Percentiles rank a stretch among this genome's conserved stretches.
Conservation (phyloP, 2,113 vertebrate genomes). For the Cebus imitator region DNA sequence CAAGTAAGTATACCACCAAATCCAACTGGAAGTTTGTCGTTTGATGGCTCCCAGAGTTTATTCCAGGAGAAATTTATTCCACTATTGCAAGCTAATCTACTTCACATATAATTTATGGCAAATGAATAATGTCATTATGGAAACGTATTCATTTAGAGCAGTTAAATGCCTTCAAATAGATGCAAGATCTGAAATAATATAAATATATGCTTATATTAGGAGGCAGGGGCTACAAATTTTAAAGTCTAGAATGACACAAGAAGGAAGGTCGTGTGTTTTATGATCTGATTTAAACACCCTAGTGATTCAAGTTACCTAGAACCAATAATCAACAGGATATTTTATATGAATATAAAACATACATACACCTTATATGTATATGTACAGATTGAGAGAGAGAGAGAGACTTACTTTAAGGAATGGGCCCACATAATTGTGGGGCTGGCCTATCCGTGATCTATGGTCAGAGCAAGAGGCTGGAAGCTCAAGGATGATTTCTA, state of each 20-base stretch:
- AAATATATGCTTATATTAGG: too few species aligned
- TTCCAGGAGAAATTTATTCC: neutral
- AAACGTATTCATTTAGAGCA: neutral
- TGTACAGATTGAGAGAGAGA: neutral
- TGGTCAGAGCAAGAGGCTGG: neutral
- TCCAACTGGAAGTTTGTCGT: neutral
- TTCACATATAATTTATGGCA: neutral
- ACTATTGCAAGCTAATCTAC: neutral
- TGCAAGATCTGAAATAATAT: too few species aligned
- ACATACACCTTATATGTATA: neutral
- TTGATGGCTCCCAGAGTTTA: neutral
- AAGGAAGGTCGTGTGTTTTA: neutral
- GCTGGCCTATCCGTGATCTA: neutral
- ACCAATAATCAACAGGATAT: neutral
- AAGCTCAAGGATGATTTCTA: neutral
- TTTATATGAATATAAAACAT: neutral
- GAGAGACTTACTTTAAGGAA: neutral
- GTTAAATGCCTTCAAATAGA: neutral
- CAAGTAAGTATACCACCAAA: rapidly evolving
- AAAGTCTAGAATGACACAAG: neutral
- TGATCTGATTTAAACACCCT: neutral
- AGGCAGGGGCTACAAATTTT: neutral
- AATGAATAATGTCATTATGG: neutral
- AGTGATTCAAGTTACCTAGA: neutral
- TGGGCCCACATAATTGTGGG: rapidly evolving